phyloP scores from a whole-genome alignment of 2,113 vertebrate genomes.

The Silurus meridionalis region DNA sequence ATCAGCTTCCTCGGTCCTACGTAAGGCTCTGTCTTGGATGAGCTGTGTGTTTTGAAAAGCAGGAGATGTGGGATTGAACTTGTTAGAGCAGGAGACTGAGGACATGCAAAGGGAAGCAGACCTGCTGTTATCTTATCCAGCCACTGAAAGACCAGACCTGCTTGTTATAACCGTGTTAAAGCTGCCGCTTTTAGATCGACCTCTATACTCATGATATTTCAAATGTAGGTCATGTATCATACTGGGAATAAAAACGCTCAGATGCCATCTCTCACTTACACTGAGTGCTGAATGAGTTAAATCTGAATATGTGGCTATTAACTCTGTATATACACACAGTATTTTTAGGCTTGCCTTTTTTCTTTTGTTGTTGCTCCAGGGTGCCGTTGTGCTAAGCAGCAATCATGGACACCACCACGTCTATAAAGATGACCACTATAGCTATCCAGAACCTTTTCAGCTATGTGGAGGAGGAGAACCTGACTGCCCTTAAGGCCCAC shows the following conservation, averaged over 20 bases:
- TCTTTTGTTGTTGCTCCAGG: slow-evolving; percentile 10
- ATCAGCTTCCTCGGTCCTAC: slow-evolving; percentile 8
- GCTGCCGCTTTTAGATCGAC: background rate
- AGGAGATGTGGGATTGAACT: background rate
- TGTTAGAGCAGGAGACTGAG: background rate
- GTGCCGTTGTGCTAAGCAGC: slow-evolving; percentile 25
- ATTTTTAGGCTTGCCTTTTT: background rate
- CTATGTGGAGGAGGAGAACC: slow-evolving; percentile 95
- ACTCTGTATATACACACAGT: background rate
- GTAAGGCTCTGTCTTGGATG: background rate
- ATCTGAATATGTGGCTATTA: background rate
- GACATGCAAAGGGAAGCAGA: background rate
- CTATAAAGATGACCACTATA: slow-evolving; percentile 88
- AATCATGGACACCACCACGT: slow-evolving; percentile 76
- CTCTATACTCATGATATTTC: slow-evolving; percentile 39
- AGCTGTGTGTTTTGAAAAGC: slow-evolving; percentile 15
- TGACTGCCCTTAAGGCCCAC: slow-evolving; percentile 83
- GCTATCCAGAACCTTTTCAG: slow-evolving; percentile 92
- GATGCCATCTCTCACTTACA: slow-evolving; percentile 4
- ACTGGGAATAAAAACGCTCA: background rate
- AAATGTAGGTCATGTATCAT: slow-evolving; percentile 11
- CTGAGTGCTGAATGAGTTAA: background rate
- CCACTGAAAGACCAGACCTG: background rate
- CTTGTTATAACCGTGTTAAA: background rate
- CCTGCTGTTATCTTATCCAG: slow-evolving; percentile 1